A percentile compares a stretch with the other conserved stretches of the same genome.
These are phyloP conservation scores for Promerops cafer DNA, from an alignment of 2,113 vertebrate species.

Conservation along the genomic window DNA sequence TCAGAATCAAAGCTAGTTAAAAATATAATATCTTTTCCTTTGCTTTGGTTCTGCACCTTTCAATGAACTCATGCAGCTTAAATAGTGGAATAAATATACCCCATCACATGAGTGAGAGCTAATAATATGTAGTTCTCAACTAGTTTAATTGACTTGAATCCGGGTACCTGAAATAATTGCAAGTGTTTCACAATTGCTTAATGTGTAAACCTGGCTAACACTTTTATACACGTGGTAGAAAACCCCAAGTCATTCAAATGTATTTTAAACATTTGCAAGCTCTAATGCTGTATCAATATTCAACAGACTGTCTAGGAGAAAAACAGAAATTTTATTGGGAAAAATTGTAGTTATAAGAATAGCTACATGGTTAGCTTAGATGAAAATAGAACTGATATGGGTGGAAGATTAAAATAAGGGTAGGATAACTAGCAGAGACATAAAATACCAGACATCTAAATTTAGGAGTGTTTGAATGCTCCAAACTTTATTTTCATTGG, in stretches of 20 bases:
- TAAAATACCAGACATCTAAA: slow-evolving; percentile 10
- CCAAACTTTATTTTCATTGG: slow-evolving; percentile 13
- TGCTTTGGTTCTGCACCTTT: neutral
- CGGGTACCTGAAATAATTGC: neutral
- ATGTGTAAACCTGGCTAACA: neutral
- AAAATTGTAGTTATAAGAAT: neutral
- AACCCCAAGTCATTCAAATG: neutral
- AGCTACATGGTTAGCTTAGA: neutral
- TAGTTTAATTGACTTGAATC: neutral
- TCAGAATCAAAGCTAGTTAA: neutral
- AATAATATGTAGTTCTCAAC: neutral
- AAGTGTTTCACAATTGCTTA: neutral
- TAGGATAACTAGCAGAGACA: neutral
- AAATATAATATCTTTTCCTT: neutral
- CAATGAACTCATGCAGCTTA: neutral
- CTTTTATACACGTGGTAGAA: neutral
- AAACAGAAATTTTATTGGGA: neutral
- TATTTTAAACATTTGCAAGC: neutral
- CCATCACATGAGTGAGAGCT: neutral
- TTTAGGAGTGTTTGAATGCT: neutral
- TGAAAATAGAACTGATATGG: slow-evolving; percentile 24
- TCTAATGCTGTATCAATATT: neutral
- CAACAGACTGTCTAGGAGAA: neutral
- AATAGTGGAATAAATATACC: neutral
- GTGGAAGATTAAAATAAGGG: neutral